A percentile compares a stretch with the other conserved stretches of the same genome.
Conservation (phyloP, 2,113 vertebrate genomes). For the Phalacrocorax brasilianus region DNA sequence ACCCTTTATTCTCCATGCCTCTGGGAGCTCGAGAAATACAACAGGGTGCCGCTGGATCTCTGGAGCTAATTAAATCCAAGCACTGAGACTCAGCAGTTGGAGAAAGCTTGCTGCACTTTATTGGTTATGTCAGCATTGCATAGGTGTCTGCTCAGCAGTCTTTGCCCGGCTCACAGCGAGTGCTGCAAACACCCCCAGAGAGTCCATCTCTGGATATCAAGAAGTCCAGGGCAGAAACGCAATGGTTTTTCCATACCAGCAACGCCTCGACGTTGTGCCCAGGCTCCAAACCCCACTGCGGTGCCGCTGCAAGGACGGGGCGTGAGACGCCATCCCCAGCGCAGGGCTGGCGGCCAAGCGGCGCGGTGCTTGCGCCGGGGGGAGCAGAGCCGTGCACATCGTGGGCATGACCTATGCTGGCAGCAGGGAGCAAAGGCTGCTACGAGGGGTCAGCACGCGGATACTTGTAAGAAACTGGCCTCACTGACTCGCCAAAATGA, state of each 20-base stretch:
- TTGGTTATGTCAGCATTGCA: background rate
- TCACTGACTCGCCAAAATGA: background rate
- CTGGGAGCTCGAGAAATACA: background rate
- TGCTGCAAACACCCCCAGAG: background rate
- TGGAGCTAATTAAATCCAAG: conserved; percentile 23
- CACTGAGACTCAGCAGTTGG: background rate
- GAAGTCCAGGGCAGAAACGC: background rate
- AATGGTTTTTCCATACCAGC: background rate
- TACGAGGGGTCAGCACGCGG: background rate
- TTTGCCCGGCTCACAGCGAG: background rate
- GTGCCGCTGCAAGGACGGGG: background rate
- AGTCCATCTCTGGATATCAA: background rate
- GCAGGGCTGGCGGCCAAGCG: background rate
- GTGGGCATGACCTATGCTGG: accelerated
- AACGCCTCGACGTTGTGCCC: background rate
- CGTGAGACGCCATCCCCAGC: accelerated
- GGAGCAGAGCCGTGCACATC: background rate
- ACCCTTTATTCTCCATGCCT: background rate
- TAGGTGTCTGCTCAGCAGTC: background rate
- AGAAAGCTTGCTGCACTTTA: background rate
- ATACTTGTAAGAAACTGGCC: background rate
- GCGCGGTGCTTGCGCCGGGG: background rate
- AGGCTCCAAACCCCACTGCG: background rate
- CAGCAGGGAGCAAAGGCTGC: background rate
- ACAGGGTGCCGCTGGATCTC: background rate